phyloP scores from a whole-genome alignment of 2,113 vertebrate species.

The Lucifuga dentata region DNA sequence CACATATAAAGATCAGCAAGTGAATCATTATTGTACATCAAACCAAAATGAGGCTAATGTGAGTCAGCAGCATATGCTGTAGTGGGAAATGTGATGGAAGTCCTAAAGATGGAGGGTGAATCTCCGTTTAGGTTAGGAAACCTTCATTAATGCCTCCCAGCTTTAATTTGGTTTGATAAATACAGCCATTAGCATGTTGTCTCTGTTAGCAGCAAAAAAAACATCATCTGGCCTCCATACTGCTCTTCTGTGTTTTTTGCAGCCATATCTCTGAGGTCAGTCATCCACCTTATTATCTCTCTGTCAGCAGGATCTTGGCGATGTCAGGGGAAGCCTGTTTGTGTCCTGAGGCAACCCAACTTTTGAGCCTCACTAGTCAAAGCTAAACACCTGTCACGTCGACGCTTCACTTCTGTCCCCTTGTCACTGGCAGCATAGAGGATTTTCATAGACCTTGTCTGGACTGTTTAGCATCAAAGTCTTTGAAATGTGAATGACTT shows the following conservation, averaged over 20 bases:
- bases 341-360: constrained; percentile 55
- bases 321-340: constrained; percentile 13
- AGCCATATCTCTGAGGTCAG: constrained; percentile 34
- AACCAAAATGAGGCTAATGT: neutral
- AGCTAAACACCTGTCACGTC: constrained; percentile 76
- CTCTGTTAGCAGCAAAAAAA: constrained; percentile 11
- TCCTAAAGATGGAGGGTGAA: neutral
- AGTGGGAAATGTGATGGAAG: no score
- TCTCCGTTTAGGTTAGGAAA: constrained; percentile 8
- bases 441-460: constrained; percentile 43
- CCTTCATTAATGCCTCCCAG: neutral
- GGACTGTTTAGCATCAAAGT: constrained; percentile 49
- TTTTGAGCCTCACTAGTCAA: constrained; percentile 46
- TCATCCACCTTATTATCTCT: constrained; percentile 44
- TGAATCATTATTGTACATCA: neutral
- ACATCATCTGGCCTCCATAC: constrained; percentile 29
- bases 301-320: constrained; percentile 51
- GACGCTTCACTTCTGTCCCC: constrained; percentile 15
- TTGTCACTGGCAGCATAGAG: constrained; percentile 31
- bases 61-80: neutral
- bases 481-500: constrained; percentile 14
- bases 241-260: constrained; percentile 25
- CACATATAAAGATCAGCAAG: no score
- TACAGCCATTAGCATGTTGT: neutral
- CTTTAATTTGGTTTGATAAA: constrained; percentile 6